These are phyloP conservation scores for Phyto melanocephala DNA, from an alignment of 2,888 invertebrate species.

Conservation along the genomic window DNA sequence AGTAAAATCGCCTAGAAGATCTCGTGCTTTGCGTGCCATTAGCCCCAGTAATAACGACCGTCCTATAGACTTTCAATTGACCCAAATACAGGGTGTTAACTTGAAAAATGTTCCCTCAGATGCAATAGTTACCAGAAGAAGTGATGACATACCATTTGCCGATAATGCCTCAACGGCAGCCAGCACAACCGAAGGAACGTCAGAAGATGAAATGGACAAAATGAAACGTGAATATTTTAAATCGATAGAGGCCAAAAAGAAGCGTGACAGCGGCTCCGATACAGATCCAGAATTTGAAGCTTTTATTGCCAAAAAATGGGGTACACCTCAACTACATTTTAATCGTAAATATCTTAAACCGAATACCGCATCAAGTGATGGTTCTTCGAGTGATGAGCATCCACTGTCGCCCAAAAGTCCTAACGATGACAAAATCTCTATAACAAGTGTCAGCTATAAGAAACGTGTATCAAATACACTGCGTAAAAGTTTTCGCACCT, in stretches of 20 bases:
- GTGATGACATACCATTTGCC: slow-evolving; percentile 66
- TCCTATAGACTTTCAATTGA: slow-evolving; percentile 72
- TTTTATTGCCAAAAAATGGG: slow-evolving; percentile 75
- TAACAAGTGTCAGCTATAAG: slow-evolving; percentile 74
- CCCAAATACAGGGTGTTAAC: slow-evolving; percentile 73
- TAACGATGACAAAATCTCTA: slow-evolving; percentile 71
- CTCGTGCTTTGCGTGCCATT: slow-evolving; percentile 66
- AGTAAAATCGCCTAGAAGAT: slow-evolving; percentile 72
- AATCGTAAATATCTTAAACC: slow-evolving; percentile 75
- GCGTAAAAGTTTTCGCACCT: slow-evolving; percentile 74
- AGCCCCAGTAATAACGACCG: slow-evolving; percentile 62
- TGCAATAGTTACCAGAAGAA: slow-evolving; percentile 74
- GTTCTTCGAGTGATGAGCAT: slow-evolving; percentile 66
- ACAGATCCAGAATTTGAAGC: slow-evolving; percentile 70
- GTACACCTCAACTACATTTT: slow-evolving; percentile 76
- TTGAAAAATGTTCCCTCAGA: slow-evolving; percentile 73
- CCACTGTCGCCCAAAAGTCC: slow-evolving; percentile 56
- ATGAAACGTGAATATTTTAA: slow-evolving; percentile 56
- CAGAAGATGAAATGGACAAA: slow-evolving; percentile 64
- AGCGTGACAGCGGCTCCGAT: slow-evolving; percentile 67
- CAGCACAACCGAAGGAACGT: slow-evolving; percentile 47
- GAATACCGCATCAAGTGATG: slow-evolving; percentile 67
- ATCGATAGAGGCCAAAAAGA: slow-evolving; percentile 50
- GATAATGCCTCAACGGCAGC: slow-evolving; percentile 49
- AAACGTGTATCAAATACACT: slow-evolving; percentile 73